A percentile compares a stretch with the other conserved stretches of the same genome.
Conservation (phyloP, 2,797 vertebrate genomes). For the Synanceia verrucosa region DNA sequence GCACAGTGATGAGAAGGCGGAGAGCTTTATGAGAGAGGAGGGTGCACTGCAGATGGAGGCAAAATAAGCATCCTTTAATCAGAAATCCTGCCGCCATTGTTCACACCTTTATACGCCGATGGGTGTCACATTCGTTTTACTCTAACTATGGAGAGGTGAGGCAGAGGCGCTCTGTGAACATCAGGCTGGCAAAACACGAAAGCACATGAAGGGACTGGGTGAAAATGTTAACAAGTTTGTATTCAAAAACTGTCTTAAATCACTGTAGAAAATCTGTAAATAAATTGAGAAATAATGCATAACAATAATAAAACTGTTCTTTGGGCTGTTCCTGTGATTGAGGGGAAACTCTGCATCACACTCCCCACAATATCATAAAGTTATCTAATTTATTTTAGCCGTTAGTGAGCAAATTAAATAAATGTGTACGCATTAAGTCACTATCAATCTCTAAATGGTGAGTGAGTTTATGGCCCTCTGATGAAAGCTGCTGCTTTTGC, state of each 20-base stretch:
- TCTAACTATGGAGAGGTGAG: background rate
- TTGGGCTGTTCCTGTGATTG: background rate
- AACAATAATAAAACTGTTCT: background rate
- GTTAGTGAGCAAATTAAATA: no score
- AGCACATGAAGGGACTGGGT: background rate
- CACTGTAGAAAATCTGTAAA: background rate
- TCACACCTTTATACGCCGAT: background rate
- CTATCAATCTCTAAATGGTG: no score
- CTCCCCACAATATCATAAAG: background rate
- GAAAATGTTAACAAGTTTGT: background rate
- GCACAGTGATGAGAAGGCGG: conserved; percentile 25
- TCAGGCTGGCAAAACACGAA: background rate
- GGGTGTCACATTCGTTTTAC: conserved; percentile 13
- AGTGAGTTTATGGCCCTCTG: no score
- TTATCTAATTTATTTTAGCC: background rate
- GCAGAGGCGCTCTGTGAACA: background rate
- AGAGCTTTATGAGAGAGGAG: conserved; percentile 3
- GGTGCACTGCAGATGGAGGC: conserved; percentile 27
- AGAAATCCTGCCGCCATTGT: background rate
- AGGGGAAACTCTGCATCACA: background rate
- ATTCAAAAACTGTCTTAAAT: background rate
- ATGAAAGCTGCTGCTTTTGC: no score
- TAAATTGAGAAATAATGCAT: background rate
- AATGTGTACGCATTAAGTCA: no score
- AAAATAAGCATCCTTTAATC: background rate